These are phyloP conservation scores for Antechinus stuartii DNA, from an alignment of 2,113 vertebrate species.

Conservation along the genomic window DNA sequence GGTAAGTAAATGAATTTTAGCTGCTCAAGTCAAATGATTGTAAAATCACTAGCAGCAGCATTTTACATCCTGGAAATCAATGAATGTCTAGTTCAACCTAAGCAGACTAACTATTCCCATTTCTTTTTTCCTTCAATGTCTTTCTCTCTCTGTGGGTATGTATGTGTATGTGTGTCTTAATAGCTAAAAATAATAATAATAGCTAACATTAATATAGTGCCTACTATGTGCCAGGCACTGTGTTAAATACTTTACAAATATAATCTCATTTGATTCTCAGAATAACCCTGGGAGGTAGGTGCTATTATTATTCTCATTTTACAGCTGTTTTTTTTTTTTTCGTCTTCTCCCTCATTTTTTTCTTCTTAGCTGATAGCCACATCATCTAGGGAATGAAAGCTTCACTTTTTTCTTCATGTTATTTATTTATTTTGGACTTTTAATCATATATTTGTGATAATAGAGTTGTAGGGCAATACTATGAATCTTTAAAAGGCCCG, in stretches of 20 bases:
- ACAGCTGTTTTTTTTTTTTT: background rate
- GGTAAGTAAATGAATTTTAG: conserved; percentile 84
- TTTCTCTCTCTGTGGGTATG: background rate
- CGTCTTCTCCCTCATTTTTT: background rate
- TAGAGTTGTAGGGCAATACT: background rate
- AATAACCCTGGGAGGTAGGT: background rate
- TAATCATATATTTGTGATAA: conserved; percentile 25
- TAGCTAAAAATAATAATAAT: background rate
- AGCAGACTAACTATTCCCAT: conserved; percentile 44
- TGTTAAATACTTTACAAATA: background rate
- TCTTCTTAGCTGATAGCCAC: conserved; percentile 30
- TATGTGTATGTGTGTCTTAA: background rate
- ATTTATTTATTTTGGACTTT: conserved; percentile 52
- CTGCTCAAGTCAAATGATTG: conserved; percentile 21
- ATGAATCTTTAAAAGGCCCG: conserved; percentile 48
- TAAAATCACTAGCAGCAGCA: conserved; percentile 16
- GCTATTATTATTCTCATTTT: background rate
- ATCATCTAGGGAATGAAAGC: background rate
- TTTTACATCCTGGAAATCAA: conserved; percentile 36
- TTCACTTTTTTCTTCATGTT: conserved; percentile 59
- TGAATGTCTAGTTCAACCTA: background rate
- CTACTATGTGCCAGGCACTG: background rate
- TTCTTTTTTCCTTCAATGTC: conserved; percentile 32
- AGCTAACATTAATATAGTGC: background rate
- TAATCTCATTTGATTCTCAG: background rate